Conservation (phyloP, 2,888 invertebrate species). For the Linnaemya tessellans region DNA sequence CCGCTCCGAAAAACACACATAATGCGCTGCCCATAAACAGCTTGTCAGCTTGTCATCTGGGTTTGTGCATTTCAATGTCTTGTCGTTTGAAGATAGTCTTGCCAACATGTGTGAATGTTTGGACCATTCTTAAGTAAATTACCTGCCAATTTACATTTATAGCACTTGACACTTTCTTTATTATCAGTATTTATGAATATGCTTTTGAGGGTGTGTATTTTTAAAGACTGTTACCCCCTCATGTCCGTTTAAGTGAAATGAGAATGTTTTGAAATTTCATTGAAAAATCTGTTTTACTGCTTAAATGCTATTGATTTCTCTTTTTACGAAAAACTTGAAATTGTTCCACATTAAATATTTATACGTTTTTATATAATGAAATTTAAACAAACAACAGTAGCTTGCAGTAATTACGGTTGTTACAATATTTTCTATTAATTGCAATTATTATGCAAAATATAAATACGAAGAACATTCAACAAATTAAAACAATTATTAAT, state of each 20-base stretch:
- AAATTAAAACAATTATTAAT: slow-evolving; percentile 69
- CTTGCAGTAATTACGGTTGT: slow-evolving; percentile 46
- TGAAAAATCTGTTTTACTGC: not conserved
- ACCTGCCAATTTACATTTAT: slow-evolving; percentile 71
- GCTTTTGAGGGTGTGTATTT: slow-evolving; percentile 1
- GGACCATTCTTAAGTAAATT: slow-evolving; percentile 68
- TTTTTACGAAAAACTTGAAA: not conserved
- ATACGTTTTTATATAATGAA: not conserved
- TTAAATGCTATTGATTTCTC: not conserved
- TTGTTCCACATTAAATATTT: not conserved
- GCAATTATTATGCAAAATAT: slow-evolving; percentile 45
- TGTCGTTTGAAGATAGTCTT: slow-evolving; percentile 35
- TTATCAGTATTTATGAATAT: slow-evolving; percentile 53
- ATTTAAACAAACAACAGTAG: not conserved
- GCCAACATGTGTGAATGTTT: slow-evolving; percentile 1
- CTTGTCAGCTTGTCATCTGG: not conserved
- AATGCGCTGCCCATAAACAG: not conserved
- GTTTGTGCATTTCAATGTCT: slow-evolving; percentile 20
- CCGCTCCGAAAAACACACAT: not conserved
- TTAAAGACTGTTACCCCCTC: too few species aligned
- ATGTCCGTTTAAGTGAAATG: too few species aligned
- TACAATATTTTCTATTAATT: slow-evolving; percentile 51
- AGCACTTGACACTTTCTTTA: slow-evolving; percentile 69
- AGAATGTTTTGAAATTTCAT: not conserved
- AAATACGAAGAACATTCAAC: slow-evolving; percentile 7